Evolutionary conservation across 2,888 invertebrate species (phyloP).

Genomic region (Sarcophaga rosellei): DNA sequence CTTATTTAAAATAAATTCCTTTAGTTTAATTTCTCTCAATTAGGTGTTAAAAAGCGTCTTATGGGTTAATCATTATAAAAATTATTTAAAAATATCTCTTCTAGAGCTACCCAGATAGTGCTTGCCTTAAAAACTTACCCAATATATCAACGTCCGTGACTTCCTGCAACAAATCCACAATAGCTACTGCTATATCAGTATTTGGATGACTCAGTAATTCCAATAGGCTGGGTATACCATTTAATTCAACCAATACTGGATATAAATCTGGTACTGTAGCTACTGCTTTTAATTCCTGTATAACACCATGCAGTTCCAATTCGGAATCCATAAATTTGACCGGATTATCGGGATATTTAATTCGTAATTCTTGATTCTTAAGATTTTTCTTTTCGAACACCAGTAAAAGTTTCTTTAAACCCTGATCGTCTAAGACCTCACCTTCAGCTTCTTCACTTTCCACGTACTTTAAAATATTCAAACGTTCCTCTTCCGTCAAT

Average conservation of each 20-base stretch:
- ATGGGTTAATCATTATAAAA: too few species aligned
- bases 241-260: constrained; percentile 93
- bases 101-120: too few species aligned
- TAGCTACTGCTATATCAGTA: constrained; percentile 84
- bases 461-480: constrained; percentile 91
- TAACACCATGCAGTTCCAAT: constrained; percentile 93
- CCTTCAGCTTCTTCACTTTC: constrained; percentile 91
- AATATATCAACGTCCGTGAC: constrained; percentile 97
- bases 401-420: constrained; percentile 93
- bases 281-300: constrained; percentile 94
- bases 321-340: constrained; percentile 99
- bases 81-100: too few species aligned
- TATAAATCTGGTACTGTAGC: constrained; percentile 98
- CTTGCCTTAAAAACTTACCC: constrained; percentile 62
- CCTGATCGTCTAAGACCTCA: constrained; percentile 93
- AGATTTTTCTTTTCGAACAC: constrained; percentile 97
- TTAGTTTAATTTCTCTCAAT: background rate
- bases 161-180: constrained; percentile 87
- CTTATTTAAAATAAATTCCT: too few species aligned
- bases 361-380: constrained; percentile 98
- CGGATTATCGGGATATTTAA: constrained; percentile 98
- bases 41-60: too few species aligned
- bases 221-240: constrained; percentile 93
- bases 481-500: constrained; percentile 88
- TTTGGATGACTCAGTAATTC: constrained; percentile 98